These are phyloP conservation scores for Caenorhabditis macrosperma DNA, from an alignment of 2,888 invertebrate species.

Conservation along the genomic window DNA sequence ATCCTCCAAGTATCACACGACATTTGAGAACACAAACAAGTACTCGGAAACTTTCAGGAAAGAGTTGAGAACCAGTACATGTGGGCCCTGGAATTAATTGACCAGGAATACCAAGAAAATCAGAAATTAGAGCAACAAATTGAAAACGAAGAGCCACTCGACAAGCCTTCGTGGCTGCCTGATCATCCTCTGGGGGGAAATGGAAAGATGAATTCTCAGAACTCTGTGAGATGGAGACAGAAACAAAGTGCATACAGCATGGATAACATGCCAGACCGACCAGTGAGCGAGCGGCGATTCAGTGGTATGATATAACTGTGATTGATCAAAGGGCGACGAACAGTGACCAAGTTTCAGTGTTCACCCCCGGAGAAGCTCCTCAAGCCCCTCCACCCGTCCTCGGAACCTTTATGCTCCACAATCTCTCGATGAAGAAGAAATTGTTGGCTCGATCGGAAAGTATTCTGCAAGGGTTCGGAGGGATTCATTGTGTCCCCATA, in stretches of 20 bases:
- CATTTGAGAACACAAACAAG: too few relatives aligned
- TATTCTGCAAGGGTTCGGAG: conserved; percentile 24
- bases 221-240: conserved; percentile 41
- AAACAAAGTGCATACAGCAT: conserved; percentile 31
- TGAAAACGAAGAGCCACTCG: conserved; percentile 1
- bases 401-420: conserved; percentile 63
- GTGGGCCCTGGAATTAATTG: conserved; percentile 75
- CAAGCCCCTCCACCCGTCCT: conserved; percentile 65
- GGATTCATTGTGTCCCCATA: not conserved
- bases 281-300: conserved; percentile 52
- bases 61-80: conserved; percentile 75
- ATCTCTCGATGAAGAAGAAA: conserved; percentile 53
- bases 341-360: conserved; percentile 40
- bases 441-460: conserved; percentile 58
- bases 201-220: conserved; percentile 40
- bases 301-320: conserved; percentile 36
- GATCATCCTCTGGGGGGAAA: conserved; percentile 3
- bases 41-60: conserved; percentile 47
- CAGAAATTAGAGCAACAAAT: conserved; percentile 50
- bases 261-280: conserved; percentile 55
- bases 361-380: conserved; percentile 57
- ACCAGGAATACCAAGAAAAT: conserved; percentile 68
- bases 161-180: conserved; percentile 2
- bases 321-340: not conserved
- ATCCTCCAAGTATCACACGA: conserved; percentile 76